A percentile compares a stretch with the other conserved stretches of the same genome.
These are phyloP conservation scores for Hormaphis cornu DNA, from an alignment of 1,140 invertebrate genomes.

Conservation along the genomic window DNA sequence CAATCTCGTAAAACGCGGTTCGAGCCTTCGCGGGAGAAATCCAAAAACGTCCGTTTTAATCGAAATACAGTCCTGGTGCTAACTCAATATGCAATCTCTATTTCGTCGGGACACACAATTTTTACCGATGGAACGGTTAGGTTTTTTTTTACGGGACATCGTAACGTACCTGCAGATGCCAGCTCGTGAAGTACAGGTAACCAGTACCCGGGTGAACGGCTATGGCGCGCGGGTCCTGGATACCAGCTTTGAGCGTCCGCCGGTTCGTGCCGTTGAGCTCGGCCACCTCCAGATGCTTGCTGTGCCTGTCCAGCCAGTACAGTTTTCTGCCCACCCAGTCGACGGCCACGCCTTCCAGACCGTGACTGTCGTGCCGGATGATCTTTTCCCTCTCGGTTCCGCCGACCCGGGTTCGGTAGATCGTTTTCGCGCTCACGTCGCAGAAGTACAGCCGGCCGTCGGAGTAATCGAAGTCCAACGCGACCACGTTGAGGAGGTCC, in stretches of 20 bases:
- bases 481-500: conserved; percentile 92
- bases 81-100: too few relatives aligned
- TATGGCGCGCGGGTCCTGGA: conserved; percentile 86
- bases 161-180: conserved; percentile 65
- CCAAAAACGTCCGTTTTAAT: too few relatives aligned
- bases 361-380: conserved; percentile 85
- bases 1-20: too few relatives aligned
- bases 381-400: conserved; percentile 62
- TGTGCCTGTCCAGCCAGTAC: conserved; percentile 94
- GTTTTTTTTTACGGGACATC: too few relatives aligned
- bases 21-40: too few relatives aligned
- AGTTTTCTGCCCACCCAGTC: conserved; percentile 95
- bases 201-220: conserved; percentile 90
- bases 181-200: conserved; percentile 90
- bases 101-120: too few relatives aligned
- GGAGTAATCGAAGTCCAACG: conserved; percentile 81
- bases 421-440: conserved; percentile 88
- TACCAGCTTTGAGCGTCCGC: conserved; percentile 74
- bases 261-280: conserved; percentile 88
- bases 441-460: conserved; percentile 85
- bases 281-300: conserved; percentile 83
- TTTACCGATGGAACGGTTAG: too few relatives aligned
- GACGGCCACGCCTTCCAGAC: conserved; percentile 88
- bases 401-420: conserved; percentile 49
- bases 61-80: too few relatives aligned